These are phyloP conservation scores for Otolemur garnettii DNA, from an alignment of 2,113 vertebrate genomes.

Conservation along the genomic window DNA sequence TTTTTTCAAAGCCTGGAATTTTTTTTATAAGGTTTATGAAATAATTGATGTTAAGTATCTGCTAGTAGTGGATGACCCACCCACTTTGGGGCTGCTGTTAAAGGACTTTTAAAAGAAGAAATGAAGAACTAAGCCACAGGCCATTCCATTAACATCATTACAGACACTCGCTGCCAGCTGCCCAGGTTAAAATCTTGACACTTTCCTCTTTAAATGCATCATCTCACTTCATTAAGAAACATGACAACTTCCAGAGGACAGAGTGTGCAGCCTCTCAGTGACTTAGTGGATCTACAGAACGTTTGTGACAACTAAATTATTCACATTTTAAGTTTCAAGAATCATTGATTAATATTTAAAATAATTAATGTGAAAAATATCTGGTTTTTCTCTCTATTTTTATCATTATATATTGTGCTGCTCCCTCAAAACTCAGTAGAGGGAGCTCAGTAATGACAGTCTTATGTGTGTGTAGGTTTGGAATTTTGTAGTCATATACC, in stretches of 20 bases:
- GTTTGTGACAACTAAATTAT: background rate
- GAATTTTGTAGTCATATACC: background rate
- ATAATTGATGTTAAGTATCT: conserved; percentile 8
- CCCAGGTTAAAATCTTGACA: background rate
- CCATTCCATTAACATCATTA: background rate
- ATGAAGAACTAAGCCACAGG: background rate
- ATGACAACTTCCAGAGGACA: background rate
- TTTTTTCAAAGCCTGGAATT: background rate
- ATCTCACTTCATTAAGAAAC: background rate
- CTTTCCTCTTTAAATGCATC: background rate
- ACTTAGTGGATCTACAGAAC: background rate
- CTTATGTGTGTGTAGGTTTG: background rate
- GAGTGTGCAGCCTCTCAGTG: no score
- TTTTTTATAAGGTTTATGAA: background rate
- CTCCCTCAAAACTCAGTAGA: background rate
- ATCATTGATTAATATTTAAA: background rate
- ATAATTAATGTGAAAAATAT: background rate
- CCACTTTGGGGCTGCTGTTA: background rate
- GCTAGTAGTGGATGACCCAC: background rate
- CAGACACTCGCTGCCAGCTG: background rate
- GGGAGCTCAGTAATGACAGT: background rate
- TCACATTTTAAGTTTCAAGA: conserved; percentile 12
- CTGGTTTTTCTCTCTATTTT: background rate
- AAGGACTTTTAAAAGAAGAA: background rate
- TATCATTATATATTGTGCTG: background rate